Evolutionary conservation across 2,797 vertebrate genomes (phyloP).

Genomic region (Chelonia mydas): DNA sequence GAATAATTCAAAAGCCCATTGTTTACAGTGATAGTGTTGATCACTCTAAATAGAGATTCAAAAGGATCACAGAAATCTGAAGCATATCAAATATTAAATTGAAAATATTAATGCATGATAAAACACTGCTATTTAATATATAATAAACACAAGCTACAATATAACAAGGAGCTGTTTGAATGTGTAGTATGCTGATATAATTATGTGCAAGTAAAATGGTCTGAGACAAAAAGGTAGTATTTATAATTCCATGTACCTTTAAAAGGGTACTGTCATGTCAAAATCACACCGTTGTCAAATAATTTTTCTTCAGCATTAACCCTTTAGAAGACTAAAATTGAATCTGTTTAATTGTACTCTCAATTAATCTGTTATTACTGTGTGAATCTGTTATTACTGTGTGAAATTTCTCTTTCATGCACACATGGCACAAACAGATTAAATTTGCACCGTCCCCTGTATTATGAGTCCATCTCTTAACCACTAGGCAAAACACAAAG

Average conservation of each 20-base stretch:
- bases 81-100: not conserved
- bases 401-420: not conserved
- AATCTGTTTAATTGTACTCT: not conserved
- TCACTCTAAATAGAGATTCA: not conserved
- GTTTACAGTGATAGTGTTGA: not conserved
- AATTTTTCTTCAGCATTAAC: not conserved
- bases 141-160: not conserved
- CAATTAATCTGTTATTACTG: not conserved
- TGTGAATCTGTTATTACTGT: not conserved
- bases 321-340: not conserved
- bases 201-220: not conserved
- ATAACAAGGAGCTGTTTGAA: not conserved
- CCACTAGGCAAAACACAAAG: not conserved
- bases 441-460: not conserved
- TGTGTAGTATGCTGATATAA: not conserved
- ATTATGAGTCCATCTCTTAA: not conserved
- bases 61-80: not conserved
- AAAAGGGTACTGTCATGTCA: not conserved
- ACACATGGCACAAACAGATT: not conserved
- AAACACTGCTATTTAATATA: not conserved
- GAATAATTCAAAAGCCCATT: slow-evolving; percentile 6
- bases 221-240: not conserved
- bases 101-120: not conserved
- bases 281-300: not conserved
- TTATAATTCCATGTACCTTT: not conserved